These are phyloP conservation scores for Eubasilissa regina DNA, from an alignment of 1,140 invertebrate genomes.

Conservation along the genomic window DNA sequence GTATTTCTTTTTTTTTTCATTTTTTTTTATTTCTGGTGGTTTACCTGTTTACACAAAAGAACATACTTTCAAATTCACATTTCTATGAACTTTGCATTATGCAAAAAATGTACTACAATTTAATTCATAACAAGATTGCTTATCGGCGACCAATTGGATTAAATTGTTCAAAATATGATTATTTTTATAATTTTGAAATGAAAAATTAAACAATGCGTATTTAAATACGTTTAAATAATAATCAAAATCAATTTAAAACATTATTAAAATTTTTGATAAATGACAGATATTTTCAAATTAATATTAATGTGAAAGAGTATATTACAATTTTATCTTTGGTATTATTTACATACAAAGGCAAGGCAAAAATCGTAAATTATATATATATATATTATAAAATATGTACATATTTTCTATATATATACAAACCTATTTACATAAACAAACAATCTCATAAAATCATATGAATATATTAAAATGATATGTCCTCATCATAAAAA, in stretches of 20 bases:
- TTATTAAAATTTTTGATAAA: too few relatives aligned
- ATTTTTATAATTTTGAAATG: neutral
- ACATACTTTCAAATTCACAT: too few relatives aligned
- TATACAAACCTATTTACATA: constrained; percentile 7
- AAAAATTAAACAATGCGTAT: neutral
- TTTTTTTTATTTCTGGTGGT: too few relatives aligned
- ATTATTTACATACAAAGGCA: constrained; percentile 52
- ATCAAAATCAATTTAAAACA: neutral
- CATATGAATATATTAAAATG: neutral
- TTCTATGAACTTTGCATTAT: too few relatives aligned
- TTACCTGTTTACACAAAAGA: too few relatives aligned
- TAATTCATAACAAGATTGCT: neutral
- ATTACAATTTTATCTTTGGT: constrained; percentile 46
- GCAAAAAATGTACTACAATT: neutral
- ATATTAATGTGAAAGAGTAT: neutral
- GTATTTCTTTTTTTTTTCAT: too few relatives aligned
- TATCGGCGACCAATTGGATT: neutral
- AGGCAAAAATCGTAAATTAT: constrained; percentile 13
- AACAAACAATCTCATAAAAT: neutral
- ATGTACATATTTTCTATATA: neutral
- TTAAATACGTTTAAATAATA: neutral
- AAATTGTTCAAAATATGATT: neutral
- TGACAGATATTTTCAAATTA: neutral
- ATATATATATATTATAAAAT: neutral
- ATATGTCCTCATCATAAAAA: constrained; percentile 34